Evolutionary conservation across 2,888 invertebrate genomes (phyloP).

Genomic region (Campoletis raptor): DNA sequence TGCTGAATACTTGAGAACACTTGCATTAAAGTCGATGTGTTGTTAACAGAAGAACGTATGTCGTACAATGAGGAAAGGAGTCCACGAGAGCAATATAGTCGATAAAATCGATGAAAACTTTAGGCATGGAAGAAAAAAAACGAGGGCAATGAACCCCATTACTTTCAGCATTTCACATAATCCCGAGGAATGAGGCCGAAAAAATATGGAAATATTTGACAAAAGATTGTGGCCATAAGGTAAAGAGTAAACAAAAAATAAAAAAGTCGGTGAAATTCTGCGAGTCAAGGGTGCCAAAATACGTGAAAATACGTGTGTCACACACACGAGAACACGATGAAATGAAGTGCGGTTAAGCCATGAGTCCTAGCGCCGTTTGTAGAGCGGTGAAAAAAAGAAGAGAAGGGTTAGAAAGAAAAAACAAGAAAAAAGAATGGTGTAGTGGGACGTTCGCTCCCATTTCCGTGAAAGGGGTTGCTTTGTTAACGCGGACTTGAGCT

Average conservation of each 20-base stretch:
- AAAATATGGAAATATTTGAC: conserved; percentile 17
- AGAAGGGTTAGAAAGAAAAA: neutral
- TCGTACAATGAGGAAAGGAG: neutral
- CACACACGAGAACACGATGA: conserved; percentile 33
- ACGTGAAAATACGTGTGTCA: conserved; percentile 57
- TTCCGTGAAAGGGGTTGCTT: conserved; percentile 63
- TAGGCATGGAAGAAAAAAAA: neutral
- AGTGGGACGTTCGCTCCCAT: conserved; percentile 51
- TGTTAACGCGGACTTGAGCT: conserved; percentile 56
- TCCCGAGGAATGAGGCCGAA: neutral
- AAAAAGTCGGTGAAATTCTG: neutral
- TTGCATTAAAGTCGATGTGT: neutral
- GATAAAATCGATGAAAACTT: conserved; percentile 32
- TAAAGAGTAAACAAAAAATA: neutral
- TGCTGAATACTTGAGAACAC: neutral
- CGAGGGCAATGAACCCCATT: neutral
- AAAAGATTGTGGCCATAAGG: conserved; percentile 23
- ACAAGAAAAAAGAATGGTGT: conserved; percentile 28
- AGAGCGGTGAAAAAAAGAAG: conserved; percentile 13
- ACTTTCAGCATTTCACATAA: neutral
- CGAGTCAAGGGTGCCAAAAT: conserved; percentile 54
- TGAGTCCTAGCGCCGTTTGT: conserved; percentile 43
- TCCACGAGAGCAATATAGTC: neutral
- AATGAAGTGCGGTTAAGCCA: conserved; percentile 67
- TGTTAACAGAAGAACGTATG: neutral